These are phyloP conservation scores for Amiota mariae DNA, from an alignment of 2,888 invertebrate genomes.

Conservation along the genomic window DNA sequence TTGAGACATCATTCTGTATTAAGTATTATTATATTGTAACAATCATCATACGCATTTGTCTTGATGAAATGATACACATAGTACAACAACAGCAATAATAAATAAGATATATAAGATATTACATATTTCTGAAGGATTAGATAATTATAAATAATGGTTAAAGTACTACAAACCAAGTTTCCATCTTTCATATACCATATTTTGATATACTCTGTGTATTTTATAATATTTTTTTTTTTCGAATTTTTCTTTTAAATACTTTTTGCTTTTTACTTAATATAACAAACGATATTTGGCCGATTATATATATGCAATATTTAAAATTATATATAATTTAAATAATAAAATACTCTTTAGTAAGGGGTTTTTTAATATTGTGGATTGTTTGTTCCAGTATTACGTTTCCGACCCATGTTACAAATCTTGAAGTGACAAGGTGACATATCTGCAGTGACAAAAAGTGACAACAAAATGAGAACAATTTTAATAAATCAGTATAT, in stretches of 20 bases:
- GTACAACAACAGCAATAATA: not conserved
- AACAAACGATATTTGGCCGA: too few relatives aligned
- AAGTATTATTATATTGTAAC: not conserved
- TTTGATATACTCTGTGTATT: conserved; percentile 13
- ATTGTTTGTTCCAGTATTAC: conserved; percentile 66
- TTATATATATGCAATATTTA: too few relatives aligned
- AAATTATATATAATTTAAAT: too few relatives aligned
- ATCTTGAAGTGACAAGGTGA: conserved; percentile 81
- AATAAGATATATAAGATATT: not conserved
- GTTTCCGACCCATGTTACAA: conserved; percentile 81
- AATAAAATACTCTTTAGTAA: not conserved
- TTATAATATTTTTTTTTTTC: conserved; percentile 11
- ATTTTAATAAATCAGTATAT: not conserved
- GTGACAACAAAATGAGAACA: not conserved
- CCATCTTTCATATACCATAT: too few relatives aligned
- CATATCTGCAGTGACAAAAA: conserved; percentile 74
- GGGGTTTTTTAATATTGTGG: conserved; percentile 9
- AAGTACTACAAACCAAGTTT: too few relatives aligned
- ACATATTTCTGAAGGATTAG: too few relatives aligned
- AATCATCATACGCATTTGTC: too few relatives aligned
- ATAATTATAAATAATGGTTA: too few relatives aligned
- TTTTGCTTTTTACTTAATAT: conserved; percentile 39
- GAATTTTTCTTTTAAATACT: conserved; percentile 47
- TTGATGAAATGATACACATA: too few relatives aligned
- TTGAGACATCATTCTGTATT: not conserved